Evolutionary conservation across 2,113 vertebrate species (phyloP).

Genomic region (rabbit (Oryctolagus cuniculus)): DNA sequence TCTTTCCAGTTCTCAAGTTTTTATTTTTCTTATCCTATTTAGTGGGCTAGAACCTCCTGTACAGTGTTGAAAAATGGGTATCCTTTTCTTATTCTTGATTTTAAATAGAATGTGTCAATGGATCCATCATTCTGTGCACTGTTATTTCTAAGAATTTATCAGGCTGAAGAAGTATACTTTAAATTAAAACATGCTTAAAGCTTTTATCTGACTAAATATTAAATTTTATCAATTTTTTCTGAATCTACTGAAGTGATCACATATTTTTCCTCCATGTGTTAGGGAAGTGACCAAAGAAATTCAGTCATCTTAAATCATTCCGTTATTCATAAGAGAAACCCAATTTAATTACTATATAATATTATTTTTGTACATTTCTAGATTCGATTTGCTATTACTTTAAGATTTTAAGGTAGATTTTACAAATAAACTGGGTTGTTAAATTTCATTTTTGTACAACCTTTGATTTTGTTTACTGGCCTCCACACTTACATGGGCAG

Average conservation of each 20-base stretch:
- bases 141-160: neutral
- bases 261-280: neutral
- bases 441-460: neutral
- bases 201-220: neutral
- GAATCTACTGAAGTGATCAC: neutral
- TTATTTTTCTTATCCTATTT: neutral
- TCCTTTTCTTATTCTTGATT: neutral
- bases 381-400: neutral
- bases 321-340: neutral
- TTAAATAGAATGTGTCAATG: neutral
- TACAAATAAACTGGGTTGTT: neutral
- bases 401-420: neutral
- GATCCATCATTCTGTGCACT: neutral
- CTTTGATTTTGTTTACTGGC: neutral
- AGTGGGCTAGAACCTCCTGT: neutral
- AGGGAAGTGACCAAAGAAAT: neutral
- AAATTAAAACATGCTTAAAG: neutral
- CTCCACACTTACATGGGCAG: neutral
- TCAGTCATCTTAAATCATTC: slow-evolving; percentile 3
- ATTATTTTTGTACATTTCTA: neutral
- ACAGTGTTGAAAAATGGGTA: neutral
- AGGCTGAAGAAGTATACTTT: neutral
- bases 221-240: neutral
- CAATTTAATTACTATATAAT: neutral
- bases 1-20: neutral